These are phyloP conservation scores for Anthrax anthrax DNA, from an alignment of 2,888 invertebrate species.

Conservation along the genomic window DNA sequence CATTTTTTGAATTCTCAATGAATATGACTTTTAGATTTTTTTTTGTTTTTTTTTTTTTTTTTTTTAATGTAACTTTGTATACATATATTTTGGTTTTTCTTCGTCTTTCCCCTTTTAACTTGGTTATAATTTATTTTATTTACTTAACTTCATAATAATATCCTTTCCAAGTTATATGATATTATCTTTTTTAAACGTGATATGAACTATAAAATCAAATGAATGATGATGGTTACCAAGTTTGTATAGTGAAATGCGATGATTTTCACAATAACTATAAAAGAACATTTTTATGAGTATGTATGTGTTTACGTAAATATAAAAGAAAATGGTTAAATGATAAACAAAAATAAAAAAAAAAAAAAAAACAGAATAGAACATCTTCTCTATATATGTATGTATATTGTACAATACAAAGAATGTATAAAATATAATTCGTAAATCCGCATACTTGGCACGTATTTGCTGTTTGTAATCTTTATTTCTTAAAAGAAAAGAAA, in stretches of 20 bases:
- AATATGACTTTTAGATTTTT: background rate
- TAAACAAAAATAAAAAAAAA: too few species aligned
- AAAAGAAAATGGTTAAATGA: too few species aligned
- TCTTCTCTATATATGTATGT: too few species aligned
- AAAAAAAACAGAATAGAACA: too few species aligned
- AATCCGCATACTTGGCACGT: slow-evolving; percentile 4
- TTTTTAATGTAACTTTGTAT: background rate
- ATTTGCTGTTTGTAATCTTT: slow-evolving; percentile 6
- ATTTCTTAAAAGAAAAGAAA: too few species aligned
- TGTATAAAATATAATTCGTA: too few species aligned
- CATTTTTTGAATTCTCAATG: too few species aligned
- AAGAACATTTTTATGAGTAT: background rate
- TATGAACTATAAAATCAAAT: slow-evolving; percentile 3
- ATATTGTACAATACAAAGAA: too few species aligned
- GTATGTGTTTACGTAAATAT: background rate
- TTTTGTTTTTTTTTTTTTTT: background rate
- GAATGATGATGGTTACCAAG: slow-evolving; percentile 3
- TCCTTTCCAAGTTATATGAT: slow-evolving; percentile 3
- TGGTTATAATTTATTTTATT: slow-evolving; percentile 6
- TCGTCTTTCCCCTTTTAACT: background rate
- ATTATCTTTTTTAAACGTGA: slow-evolving; percentile 6
- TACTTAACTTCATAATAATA: slow-evolving; percentile 6
- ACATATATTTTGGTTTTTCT: background rate
- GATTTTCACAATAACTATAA: background rate
- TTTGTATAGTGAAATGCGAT: too few species aligned